Percentiles rank a stretch among this genome's conserved stretches.
Evolutionary conservation across 2,797 vertebrate species (phyloP).

Genomic region (Hipposideros larvatus): DNA sequence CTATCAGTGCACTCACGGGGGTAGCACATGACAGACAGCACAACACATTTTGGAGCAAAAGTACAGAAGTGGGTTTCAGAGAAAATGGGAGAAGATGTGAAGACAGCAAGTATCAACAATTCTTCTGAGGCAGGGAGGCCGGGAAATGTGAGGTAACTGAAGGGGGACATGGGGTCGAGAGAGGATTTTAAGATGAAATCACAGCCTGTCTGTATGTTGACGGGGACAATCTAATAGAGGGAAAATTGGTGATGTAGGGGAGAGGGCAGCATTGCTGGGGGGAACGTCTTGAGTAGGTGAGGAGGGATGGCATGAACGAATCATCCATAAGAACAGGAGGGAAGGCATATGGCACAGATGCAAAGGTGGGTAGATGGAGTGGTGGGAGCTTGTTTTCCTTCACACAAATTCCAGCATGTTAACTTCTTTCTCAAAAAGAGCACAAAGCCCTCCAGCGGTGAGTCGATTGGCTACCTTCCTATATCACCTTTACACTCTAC

Average conservation of each 20-base stretch:
- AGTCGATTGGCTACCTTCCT: not conserved
- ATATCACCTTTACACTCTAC: not conserved
- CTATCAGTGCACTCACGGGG: not conserved
- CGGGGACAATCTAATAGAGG: not conserved
- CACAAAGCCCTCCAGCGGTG: not conserved
- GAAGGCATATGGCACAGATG: not conserved
- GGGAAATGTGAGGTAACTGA: not conserved
- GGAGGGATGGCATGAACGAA: not conserved
- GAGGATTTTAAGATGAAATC: not conserved
- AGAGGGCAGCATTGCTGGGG: not conserved
- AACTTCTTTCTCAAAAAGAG: slow-evolving; percentile 18
- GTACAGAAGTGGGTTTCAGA: not conserved
- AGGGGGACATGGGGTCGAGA: not conserved
- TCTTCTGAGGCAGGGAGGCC: not conserved
- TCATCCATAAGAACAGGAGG: not conserved
- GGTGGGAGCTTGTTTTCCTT: not conserved
- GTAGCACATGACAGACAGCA: not conserved
- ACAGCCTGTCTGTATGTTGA: not conserved
- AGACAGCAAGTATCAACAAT: not conserved
- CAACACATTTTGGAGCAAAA: not conserved
- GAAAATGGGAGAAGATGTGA: not conserved
- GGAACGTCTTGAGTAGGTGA: not conserved
- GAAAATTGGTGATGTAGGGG: not conserved
- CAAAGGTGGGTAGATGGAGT: not conserved
- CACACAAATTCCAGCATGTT: not conserved